Base-by-base conservation (phyloP, 2,888 invertebrate species). In the Oeneis ivallda region DNA sequence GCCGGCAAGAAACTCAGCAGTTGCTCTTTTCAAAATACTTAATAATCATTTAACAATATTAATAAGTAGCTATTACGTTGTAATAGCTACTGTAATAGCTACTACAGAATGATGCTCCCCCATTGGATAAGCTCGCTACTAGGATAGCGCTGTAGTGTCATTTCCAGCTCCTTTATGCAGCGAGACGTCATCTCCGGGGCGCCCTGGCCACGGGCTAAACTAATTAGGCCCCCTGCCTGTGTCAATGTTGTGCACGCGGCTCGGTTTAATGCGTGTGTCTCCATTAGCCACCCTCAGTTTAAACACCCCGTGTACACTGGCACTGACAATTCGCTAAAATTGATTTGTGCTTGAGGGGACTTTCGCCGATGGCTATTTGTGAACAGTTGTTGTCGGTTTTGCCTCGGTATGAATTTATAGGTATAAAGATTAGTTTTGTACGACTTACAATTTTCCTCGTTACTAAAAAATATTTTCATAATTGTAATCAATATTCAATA, bases 261-360 rank as follows among this genome's bases (percentile, higher is more conserved):
- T 74, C 83, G 80, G 82, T 90, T 90, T 89, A 91, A 91, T 89
- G 86, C 89, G 84, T 86, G 88, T 87, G 91, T 90, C 91, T 92
- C 91, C 90, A 92, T 92, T 92, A 92, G 87, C 73, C 74, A 80
- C 89, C 89, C 89, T 82, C 78, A 86, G 83, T 89, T 87, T 87
- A 86, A 86, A 88, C 89, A 87, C 81, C 76, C 81, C 82, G 80
- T 84, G 82, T 83, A 26, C 37, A 76, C 75, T 26, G 26, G 75
- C 76, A 77, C 75, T 83, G 84, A 85, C 85, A 86, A 88, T 85
- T 88, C 85, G 89, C 88, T 80, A 87, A 91, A 92, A 89, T 92
- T 89, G 89, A 91, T 90, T 90, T 86, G 88, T 88, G 84, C 79
- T 76, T 80, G 78, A 81, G 70, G 67, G 67, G 69, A 45, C 62